Base-by-base conservation (phyloP, 2,113 vertebrate genomes). In the Podocnemis expansa region DNA sequence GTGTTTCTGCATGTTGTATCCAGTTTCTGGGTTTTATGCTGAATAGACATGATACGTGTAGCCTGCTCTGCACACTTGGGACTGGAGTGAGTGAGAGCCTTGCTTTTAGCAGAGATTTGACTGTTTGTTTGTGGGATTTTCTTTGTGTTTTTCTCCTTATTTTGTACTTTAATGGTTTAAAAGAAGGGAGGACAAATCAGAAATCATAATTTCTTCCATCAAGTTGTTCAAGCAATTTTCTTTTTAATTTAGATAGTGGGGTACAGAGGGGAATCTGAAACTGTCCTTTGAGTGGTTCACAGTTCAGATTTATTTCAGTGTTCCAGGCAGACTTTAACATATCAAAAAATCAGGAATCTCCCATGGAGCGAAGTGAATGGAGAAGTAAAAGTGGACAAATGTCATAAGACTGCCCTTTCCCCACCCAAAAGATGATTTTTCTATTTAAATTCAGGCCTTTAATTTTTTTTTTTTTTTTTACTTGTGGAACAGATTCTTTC, bases 291-390 rank as follows among this genome's bases (percentile, higher is more conserved):
- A 0, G 83, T 85, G 87, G 8, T 85, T 84, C 91, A 34, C 84
- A 38, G 31, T 80, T 90, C 34, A 12, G 89, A 34, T 3, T 91
- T 80, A 31, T 85, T 93, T 91, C 78, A 6, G 45, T 13, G 3
- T 29, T 76, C 76, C 0, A 0, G 24, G 10, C 0, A 2, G 54
- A 12, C 89, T 96, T 0, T 51, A 5, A 11, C 0, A 0, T 27
- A 17, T 70, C 56, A 52, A 89, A n/a, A 85, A 90, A 89, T 89
- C 5, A 0, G 85, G 81, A 13, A 19, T 45, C 41, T 90, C 80
- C 52, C 0, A 0, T 3, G 2, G 84, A 75, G 31, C 10, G 79
- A 89, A 63, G 34, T 79, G 25, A 34, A n/a, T 10, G n/a, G 25
- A 70, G 34, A 85, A 43, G 90, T 31, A 73, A 51, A 80, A 73